Conservation (phyloP, 2,113 vertebrate genomes). For the Leptobrachium leishanense region DNA sequence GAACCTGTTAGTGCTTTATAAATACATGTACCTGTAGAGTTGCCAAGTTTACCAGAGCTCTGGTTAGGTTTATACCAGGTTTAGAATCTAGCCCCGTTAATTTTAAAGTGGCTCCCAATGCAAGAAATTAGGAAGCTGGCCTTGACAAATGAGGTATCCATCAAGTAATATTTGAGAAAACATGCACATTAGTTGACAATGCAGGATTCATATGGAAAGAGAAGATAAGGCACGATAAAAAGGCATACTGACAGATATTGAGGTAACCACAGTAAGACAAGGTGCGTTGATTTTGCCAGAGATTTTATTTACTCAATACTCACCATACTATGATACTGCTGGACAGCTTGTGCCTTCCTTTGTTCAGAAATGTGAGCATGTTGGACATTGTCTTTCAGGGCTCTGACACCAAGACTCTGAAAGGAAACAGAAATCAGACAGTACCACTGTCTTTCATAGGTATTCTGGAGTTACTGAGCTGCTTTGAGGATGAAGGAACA, state of each 20-base stretch:
- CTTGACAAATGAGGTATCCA: no score
- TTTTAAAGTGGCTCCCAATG: no score
- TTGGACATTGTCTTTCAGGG: constrained; percentile 65
- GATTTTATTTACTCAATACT: constrained; percentile 33
- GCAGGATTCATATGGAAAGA: not conserved
- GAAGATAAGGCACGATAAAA: rapidly evolving
- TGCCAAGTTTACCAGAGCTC: no score
- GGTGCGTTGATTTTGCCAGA: not conserved
- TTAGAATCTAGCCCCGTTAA: no score
- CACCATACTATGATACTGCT: constrained; percentile 64
- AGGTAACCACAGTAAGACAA: no score
- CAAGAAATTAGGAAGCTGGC: no score
- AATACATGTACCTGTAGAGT: no score
- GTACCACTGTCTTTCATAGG: not conserved
- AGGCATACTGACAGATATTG: no score
- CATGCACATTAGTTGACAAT: no score
- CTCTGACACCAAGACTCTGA: constrained; percentile 69
- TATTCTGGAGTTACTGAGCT: not conserved
- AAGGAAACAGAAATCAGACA: constrained; percentile 30
- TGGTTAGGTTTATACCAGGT: no score
- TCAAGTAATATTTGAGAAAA: no score
- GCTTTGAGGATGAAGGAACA: not conserved
- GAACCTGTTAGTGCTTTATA: no score
- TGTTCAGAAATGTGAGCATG: constrained; percentile 59
- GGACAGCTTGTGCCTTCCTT: constrained; percentile 71